Base-by-base conservation (phyloP, 1,140 invertebrate genomes). In the Callitettix versicolor region DNA sequence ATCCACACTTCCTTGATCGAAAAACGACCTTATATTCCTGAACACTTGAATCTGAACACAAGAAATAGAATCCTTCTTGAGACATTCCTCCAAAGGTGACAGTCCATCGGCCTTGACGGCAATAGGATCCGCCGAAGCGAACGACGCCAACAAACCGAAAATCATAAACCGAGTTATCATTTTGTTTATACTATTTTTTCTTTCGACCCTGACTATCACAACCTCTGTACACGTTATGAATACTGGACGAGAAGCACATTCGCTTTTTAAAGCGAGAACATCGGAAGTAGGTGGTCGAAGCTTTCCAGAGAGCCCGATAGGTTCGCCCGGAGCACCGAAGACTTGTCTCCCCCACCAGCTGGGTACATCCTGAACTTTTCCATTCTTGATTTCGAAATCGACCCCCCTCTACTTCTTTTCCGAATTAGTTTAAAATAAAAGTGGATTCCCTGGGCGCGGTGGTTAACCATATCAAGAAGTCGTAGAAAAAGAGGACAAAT, bases 41-140 rank as follows among this genome's bases (percentile, higher is more conserved):
- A 74, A 82, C 41, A 81, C 63, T 64, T 75, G 71, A 60, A 77
- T 72, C 65, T 83, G 81, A 46, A 82, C 66, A 68, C 81, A 83
- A 49, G 77, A 77, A 53, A 83, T 81, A 53, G 80, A 81, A 69
- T 83, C 80, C 62, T 78, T 71, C 56, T 74, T 68, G 21, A 82
- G 67, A 61, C 80, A 82, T 54, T 78, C 73, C 52, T 76, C 68
- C 41, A 75, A 30, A 30, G 26, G 26, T 4, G 26, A 59, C 42
- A 70, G 68, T 17, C 48, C 55, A 3, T 42, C 22, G 30, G 49
- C 56, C 6, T 26, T 22, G 26, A 46, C 52, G 12, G 53, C 48
- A 14, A 59, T 42, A 30, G 56, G 55, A 22, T 59, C 63, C 21
- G 60, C 69, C 9, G 57, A 60, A 30, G 61, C 63, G 15, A 65